These are phyloP conservation scores for Apostichopus californicus DNA, from an alignment of 35 echinoderm and acorn worm species.

Conservation along the genomic window DNA sequence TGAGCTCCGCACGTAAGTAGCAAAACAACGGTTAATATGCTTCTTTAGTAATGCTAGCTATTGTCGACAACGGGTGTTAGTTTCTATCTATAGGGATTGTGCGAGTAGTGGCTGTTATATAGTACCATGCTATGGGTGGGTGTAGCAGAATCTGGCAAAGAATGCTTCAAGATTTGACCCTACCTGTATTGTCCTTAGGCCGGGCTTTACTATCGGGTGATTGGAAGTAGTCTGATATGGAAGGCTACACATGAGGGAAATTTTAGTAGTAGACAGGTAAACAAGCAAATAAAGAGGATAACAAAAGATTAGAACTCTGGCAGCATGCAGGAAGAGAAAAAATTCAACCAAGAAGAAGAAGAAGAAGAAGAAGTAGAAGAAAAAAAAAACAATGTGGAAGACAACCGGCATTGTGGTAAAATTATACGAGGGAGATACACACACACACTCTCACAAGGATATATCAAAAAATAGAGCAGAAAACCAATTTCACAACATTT, in stretches of 20 bases:
- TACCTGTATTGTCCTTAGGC: conserved; percentile 42
- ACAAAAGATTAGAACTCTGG: background rate
- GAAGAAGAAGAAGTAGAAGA: background rate
- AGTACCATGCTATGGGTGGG: no score
- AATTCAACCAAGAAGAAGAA: background rate
- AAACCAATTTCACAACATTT: no score
- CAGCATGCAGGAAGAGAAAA: conserved; percentile 10
- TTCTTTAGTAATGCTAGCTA: no score
- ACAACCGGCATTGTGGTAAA: background rate
- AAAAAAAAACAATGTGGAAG: background rate
- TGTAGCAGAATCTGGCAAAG: background rate
- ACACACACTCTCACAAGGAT: no score
- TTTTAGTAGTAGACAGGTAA: conserved; percentile 28
- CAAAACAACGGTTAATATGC: no score
- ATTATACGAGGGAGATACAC: background rate
- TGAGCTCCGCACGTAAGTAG: no score
- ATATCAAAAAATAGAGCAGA: no score
- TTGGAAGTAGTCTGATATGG: conserved; percentile 50
- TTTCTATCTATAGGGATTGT: no score
- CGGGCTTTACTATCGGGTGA: conserved; percentile 43
- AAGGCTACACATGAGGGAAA: conserved; percentile 24
- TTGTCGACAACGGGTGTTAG: no score
- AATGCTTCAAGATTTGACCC: background rate
- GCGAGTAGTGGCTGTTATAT: no score
- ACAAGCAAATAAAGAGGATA: conserved; percentile 17